Evolutionary conservation across 2,797 vertebrate genomes (phyloP), one percentile per base, ranked within the genome.

Genomic region (Mus minutoides): DNA sequence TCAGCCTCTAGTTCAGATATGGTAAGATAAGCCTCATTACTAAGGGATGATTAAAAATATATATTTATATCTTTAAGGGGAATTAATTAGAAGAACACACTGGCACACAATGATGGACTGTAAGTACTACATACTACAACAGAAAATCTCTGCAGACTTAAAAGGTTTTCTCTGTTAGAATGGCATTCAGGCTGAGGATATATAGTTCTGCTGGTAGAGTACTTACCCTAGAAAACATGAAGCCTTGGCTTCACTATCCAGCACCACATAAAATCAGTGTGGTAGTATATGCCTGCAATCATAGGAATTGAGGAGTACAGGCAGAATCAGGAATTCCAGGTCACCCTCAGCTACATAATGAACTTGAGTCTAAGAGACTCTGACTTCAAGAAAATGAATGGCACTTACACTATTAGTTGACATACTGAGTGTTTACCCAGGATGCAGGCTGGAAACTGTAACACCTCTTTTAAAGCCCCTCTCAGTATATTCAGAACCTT

Each of bases 381-480:
- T 43, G 29, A 26, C 58, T 64, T 40, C 19, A 69, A 85, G 43
- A 85, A 86, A 86, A 37, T 69, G 49, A 37, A 13, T 71, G 84
- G 6, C 91, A 88, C 24, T 91, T 83, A 90, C 77, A 75, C 92
- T 83, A 88, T 82, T 88, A 82, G 84, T 88, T 95, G 71, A 90
- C 52, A 91, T 88, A 76, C 34, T 60, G 7, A 60, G 58, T 91
- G 62, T 90, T 88, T 90, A 90, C 26, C 14, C 85, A 95, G 69
- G 16, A 87, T 77, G 78, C n/a, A 90, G n/a, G 96, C 56, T 89
- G 8, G 62, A 87, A 93, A 90, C 24, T 52, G 37, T 58, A 96
- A 90, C 92, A 91, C 24, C 34, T 62, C 79, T 92, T 17, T 82
- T 26, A 92, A 64, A 17, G 46, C 13, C 22, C 21, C 60, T 90